A percentile compares a stretch with the other conserved stretches of the same genome.
These are phyloP conservation scores for Cabera pusaria DNA, from an alignment of 2,888 invertebrate genomes.

Conservation along the genomic window DNA sequence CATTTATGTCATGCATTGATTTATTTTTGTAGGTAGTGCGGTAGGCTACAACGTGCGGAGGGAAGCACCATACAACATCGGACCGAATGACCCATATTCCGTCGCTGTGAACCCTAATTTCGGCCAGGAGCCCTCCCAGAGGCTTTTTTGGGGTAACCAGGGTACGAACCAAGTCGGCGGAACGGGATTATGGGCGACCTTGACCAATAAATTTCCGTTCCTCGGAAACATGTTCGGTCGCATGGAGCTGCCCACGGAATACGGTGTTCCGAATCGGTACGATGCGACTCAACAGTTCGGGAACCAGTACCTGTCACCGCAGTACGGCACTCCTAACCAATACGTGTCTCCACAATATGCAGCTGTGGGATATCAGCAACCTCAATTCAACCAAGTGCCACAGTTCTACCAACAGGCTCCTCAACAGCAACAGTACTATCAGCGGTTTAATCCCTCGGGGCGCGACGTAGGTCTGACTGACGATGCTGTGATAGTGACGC, in stretches of 20 bases:
- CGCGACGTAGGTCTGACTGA: constrained; percentile 73
- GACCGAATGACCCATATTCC: constrained; percentile 60
- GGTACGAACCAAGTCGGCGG: constrained; percentile 76
- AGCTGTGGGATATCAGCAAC: constrained; percentile 31
- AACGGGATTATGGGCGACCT: constrained; percentile 65
- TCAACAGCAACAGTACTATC: constrained; percentile 39
- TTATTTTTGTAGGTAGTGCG: constrained; percentile 60
- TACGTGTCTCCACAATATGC: constrained; percentile 30
- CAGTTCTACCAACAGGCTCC: constrained; percentile 39
- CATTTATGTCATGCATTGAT: constrained; percentile 18
- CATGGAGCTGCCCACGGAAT: constrained; percentile 60
- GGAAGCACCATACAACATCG: constrained; percentile 61
- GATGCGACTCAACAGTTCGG: constrained; percentile 34
- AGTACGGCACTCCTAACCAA: constrained; percentile 37
- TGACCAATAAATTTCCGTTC: constrained; percentile 75
- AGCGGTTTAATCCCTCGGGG: constrained; percentile 48
- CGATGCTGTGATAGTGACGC: constrained; percentile 73
- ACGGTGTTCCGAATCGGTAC: constrained; percentile 52
- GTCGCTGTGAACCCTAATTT: constrained; percentile 51
- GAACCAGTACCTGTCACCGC: constrained; percentile 29
- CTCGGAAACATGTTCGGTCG: constrained; percentile 71
- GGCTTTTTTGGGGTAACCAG: constrained; percentile 67
- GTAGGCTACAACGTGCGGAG: constrained; percentile 64
- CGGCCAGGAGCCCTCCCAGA: constrained; percentile 61
- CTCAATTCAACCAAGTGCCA: constrained; percentile 34